Percentiles rank a stretch among this genome's conserved stretches.
Conservation (phyloP, 2,888 invertebrate genomes). For the Troides helena region DNA sequence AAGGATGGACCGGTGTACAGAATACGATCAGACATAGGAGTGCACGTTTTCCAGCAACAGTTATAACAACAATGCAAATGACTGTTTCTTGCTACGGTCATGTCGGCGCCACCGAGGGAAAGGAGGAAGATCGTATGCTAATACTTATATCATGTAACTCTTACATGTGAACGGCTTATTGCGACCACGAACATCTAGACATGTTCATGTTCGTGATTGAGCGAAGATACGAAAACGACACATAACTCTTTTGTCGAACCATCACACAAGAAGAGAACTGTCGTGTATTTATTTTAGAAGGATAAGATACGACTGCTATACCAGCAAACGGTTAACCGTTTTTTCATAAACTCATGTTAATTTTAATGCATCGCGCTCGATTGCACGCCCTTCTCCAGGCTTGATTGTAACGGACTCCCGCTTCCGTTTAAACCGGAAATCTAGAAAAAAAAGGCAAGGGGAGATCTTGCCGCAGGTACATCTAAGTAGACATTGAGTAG, state of each 20-base stretch:
- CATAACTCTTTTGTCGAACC: no score
- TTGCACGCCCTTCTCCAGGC: conserved; percentile 1
- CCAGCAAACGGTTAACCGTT: no score
- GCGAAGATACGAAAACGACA: no score
- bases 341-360: no score
- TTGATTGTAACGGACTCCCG: background rate
- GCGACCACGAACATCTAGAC: no score
- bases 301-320: no score
- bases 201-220: no score
- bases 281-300: no score
- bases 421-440: conserved; percentile 14
- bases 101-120: background rate
- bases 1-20: no score
- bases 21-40: no score
- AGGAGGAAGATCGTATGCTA: conserved; percentile 12
- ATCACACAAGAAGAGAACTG: no score
- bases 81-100: background rate
- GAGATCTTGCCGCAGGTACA: conserved; percentile 9
- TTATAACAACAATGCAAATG: background rate
- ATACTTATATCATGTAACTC: conserved; percentile 12
- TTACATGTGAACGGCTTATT: background rate
- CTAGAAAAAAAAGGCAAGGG: background rate
- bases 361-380: background rate
- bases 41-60: no score
- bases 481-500: background rate